Evolutionary conservation across 2,113 vertebrate species (phyloP).

Genomic region (Chionis minor): DNA sequence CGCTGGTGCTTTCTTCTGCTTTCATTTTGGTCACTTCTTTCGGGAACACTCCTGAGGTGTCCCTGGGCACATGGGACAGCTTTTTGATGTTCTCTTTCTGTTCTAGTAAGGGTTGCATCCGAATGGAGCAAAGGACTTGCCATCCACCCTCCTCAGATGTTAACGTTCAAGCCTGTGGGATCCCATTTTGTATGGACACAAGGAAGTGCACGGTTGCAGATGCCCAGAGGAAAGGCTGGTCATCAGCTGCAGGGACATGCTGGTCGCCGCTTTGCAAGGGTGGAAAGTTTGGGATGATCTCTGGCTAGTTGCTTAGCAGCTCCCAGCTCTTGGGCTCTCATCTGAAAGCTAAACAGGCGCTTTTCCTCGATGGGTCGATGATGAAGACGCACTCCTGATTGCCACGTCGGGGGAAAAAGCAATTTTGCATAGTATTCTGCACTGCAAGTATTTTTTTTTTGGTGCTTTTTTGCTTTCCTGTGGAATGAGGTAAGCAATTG

Average conservation of each 20-base stretch:
- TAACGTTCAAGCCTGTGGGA: neutral
- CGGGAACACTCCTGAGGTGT: neutral
- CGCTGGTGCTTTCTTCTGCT: neutral
- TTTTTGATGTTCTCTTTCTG: neutral
- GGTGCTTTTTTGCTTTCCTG: neutral
- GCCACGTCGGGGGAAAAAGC: neutral
- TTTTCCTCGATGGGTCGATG: neutral
- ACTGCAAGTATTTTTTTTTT: neutral
- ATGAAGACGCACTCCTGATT: neutral
- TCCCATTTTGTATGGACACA: neutral
- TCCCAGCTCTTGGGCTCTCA: neutral
- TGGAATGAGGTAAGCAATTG: conserved; percentile 10
- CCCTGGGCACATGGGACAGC: neutral
- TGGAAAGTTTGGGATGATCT: neutral
- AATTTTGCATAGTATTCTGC: neutral
- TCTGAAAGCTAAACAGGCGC: neutral
- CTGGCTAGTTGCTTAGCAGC: neutral
- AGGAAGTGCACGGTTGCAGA: neutral
- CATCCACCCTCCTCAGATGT: neutral
- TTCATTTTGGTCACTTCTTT: neutral
- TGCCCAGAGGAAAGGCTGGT: neutral
- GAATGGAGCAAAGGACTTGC: neutral
- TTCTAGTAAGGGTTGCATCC: neutral
- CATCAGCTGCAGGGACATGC: fast-evolving
- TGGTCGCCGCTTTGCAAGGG: neutral